Percentiles rank a stretch among this genome's conserved stretches.
Conservation (phyloP, 2,797 vertebrate genomes). For the Ptychadena robeensis region DNA sequence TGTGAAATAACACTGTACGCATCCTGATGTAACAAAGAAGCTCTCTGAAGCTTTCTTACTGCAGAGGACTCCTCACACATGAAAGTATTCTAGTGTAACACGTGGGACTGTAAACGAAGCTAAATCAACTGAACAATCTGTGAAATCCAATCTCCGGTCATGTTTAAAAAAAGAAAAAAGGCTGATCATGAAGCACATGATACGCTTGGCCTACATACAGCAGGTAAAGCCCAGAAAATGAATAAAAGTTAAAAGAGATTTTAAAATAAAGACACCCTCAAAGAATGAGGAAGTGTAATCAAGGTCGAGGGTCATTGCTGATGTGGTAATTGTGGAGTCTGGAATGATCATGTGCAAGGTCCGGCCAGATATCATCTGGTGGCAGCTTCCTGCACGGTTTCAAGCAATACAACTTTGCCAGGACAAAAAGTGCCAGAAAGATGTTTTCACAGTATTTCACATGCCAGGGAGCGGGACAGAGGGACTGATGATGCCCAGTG, state of each 20-base stretch:
- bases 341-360: conserved; percentile 77
- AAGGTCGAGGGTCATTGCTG: conserved; percentile 75
- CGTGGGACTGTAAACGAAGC: conserved; percentile 75
- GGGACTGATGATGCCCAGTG: conserved; percentile 87
- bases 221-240: conserved; percentile 76
- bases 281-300: conserved; percentile 82
- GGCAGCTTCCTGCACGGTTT: conserved; percentile 74
- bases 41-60: conserved; percentile 67
- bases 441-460: conserved; percentile 98
- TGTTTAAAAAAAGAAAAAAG: conserved; percentile 72
- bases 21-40: conserved; percentile 73
- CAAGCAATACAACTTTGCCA: conserved; percentile 79
- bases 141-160: conserved; percentile 68
- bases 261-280: conserved; percentile 74
- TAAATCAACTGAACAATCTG: conserved; percentile 73
- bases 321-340: conserved; percentile 75
- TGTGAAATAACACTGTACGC: conserved; percentile 88
- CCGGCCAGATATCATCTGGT: conserved; percentile 75
- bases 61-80: conserved; percentile 15
- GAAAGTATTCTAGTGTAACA: conserved; percentile 70
- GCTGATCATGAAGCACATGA: conserved; percentile 71
- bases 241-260: conserved; percentile 75
- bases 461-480: conserved; percentile 79
- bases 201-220: conserved; percentile 75
- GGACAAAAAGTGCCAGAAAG: conserved; percentile 88